phyloP scores from a whole-genome alignment of 2,113 vertebrate genomes.

The Crotophaga sulcirostris region DNA sequence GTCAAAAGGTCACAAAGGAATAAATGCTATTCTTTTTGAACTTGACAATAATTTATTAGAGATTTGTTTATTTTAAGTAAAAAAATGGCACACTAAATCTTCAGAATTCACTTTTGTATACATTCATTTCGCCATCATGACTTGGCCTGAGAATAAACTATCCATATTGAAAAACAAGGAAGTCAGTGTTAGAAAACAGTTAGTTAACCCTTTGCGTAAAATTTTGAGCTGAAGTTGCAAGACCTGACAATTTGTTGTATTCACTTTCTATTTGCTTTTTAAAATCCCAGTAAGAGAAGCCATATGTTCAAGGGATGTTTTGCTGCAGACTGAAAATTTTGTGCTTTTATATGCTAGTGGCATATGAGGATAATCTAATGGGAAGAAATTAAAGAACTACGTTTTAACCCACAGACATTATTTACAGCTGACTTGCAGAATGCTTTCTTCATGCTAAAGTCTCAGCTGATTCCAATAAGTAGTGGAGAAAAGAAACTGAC shows the following conservation, averaged over 20 bases:
- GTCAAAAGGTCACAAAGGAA: slow-evolving; percentile 53
- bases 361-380: not conserved
- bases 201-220: slow-evolving; percentile 36
- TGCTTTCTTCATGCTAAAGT: not conserved
- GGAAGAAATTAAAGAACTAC: not conserved
- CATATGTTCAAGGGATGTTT: not conserved
- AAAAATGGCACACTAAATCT: slow-evolving; percentile 35
- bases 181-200: slow-evolving; percentile 7
- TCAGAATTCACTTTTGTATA: slow-evolving; percentile 64
- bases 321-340: not conserved
- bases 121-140: slow-evolving; percentile 42
- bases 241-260: not conserved
- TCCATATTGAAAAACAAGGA: slow-evolving; percentile 21
- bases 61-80: slow-evolving; percentile 64
- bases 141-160: slow-evolving; percentile 14
- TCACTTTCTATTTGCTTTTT: not conserved
- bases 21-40: slow-evolving; percentile 69
- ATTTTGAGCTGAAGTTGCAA: not conserved
- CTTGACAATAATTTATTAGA: slow-evolving; percentile 68
- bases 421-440: not conserved
- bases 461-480: not conserved
- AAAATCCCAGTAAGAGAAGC: not conserved
- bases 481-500: not conserved
- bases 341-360: not conserved
- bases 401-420: not conserved